These are phyloP conservation scores for Tipula lateralis DNA, from an alignment of 2,888 invertebrate species.

Conservation along the genomic window DNA sequence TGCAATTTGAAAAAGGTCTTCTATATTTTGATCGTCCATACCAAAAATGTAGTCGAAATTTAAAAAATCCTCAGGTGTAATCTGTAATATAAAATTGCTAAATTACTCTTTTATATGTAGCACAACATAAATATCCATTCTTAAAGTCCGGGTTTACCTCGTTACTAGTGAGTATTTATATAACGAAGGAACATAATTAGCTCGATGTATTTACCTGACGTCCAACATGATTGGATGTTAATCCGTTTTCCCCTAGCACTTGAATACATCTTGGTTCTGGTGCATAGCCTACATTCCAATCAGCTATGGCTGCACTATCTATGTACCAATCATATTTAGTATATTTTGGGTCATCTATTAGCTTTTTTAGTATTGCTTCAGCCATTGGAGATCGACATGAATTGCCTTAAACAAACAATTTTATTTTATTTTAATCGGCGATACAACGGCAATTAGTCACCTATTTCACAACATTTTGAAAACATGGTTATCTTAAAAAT, in stretches of 20 bases:
- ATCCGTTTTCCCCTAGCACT: conserved; percentile 55
- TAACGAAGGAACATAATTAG: too few relatives aligned
- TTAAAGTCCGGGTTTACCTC: too few relatives aligned
- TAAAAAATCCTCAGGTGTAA: conserved; percentile 67
- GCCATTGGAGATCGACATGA: conserved; percentile 94
- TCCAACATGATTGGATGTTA: conserved; percentile 60
- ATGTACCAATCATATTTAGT: conserved; percentile 61
- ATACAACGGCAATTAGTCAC: neutral
- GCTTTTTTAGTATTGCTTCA: conserved; percentile 71
- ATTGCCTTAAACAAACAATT: conserved; percentile 59
- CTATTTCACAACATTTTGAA: neutral
- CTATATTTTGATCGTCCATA: conserved; percentile 89
- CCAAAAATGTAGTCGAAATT: conserved; percentile 88
- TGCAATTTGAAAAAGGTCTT: neutral
- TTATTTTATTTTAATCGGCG: neutral
- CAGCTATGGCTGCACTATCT: conserved; percentile 82
- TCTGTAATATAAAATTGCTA: conserved; percentile 32
- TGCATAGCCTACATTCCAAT: conserved; percentile 75
- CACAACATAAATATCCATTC: too few relatives aligned
- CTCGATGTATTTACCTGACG: conserved; percentile 55
- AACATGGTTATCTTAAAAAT: neutral
- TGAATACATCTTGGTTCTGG: conserved; percentile 65
- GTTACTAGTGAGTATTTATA: too few relatives aligned
- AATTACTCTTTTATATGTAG: neutral
- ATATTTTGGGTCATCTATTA: conserved; percentile 45